phyloP scores from a whole-genome alignment of 2,113 vertebrate species.

The Sinosuthora webbiana region DNA sequence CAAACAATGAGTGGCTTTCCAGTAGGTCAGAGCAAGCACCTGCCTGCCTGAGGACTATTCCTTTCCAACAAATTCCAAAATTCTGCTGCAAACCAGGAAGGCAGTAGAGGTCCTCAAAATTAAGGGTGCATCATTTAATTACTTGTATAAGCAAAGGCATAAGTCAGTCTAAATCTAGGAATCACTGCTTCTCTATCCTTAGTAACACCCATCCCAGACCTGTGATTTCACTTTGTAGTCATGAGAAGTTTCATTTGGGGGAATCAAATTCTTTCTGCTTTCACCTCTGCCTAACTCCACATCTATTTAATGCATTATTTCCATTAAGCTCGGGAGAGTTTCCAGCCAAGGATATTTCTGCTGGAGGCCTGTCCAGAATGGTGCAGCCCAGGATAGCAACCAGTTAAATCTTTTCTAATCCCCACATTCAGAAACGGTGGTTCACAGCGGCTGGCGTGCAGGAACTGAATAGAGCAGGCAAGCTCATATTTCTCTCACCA shows the following conservation, averaged over 20 bases:
- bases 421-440: slow-evolving; percentile 44
- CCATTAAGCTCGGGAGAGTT: background rate
- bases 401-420: slow-evolving; percentile 46
- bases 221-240: background rate
- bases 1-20: background rate
- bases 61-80: background rate
- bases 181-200: background rate
- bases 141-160: background rate
- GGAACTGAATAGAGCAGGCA: slow-evolving; percentile 12
- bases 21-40: background rate
- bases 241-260: background rate
- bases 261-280: background rate
- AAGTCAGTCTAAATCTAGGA: background rate
- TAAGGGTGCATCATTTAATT: background rate
- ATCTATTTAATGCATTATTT: background rate
- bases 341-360: background rate
- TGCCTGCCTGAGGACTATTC: background rate
- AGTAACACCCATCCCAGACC: background rate
- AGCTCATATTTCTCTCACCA: slow-evolving; percentile 65
- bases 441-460: background rate
- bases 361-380: background rate
- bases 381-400: background rate
- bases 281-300: background rate
- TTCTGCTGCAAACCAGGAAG: background rate
- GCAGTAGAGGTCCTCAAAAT: background rate